Conservation (phyloP, 2,797 vertebrate genomes). For the Chelonia mydas region DNA sequence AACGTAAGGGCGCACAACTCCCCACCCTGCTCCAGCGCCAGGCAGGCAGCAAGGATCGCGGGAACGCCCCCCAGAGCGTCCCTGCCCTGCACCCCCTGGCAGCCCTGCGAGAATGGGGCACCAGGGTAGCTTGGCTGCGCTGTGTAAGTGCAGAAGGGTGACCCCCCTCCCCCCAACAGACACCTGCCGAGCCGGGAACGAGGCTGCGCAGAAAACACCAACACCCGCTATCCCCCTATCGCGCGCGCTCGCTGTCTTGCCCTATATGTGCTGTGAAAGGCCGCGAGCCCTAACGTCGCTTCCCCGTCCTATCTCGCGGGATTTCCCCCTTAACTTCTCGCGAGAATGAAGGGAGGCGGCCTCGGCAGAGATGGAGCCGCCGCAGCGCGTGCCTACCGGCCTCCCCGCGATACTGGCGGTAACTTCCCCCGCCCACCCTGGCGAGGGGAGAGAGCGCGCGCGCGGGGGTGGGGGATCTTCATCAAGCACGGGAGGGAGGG, state of each 20-base stretch:
- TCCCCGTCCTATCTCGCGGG: background rate
- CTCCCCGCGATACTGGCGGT: background rate
- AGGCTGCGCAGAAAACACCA: too few species aligned
- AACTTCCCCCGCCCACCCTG: background rate
- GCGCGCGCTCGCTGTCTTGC: too few species aligned
- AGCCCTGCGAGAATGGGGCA: too few species aligned
- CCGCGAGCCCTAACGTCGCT: background rate
- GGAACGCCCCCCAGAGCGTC: too few species aligned
- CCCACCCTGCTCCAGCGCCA: too few species aligned
- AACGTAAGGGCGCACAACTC: rapidly evolving
- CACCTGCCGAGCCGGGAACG: too few species aligned
- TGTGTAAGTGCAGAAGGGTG: too few species aligned
- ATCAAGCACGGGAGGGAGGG: background rate
- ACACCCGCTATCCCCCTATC: too few species aligned
- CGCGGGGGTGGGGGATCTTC: background rate
- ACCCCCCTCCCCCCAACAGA: too few species aligned
- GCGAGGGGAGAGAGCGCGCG: background rate
- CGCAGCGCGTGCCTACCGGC: background rate
- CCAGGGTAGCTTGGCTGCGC: too few species aligned
- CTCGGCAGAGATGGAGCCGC: background rate
- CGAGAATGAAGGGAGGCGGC: background rate
- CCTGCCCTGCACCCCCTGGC: too few species aligned
- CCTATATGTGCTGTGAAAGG: rapidly evolving
- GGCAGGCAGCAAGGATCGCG: rapidly evolving
- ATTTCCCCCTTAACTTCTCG: background rate